These are phyloP conservation scores for Theonella swinhoei DNA, from an alignment of 37 sponge, comb jelly and placozoan genomes.

Conservation along the genomic window DNA sequence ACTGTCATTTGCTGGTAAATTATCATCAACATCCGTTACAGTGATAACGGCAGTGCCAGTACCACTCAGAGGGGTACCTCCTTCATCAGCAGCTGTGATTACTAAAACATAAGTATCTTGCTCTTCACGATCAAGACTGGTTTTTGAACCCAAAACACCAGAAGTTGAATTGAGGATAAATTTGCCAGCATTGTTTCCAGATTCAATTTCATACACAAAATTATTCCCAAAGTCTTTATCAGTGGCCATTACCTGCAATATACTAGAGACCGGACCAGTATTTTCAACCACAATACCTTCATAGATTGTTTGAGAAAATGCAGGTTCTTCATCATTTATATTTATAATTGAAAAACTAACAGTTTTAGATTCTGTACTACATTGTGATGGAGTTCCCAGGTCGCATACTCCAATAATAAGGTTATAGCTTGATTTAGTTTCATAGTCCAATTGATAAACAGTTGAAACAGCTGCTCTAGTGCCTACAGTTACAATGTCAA, in stretches of 20 bases:
- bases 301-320: conserved; percentile 26
- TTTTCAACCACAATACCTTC: conserved; percentile 31
- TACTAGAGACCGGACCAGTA: neutral
- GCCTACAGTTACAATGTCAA: conserved; percentile 13
- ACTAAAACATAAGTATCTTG: conserved; percentile 19
- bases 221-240: conserved; percentile 59
- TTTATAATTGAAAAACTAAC: conserved; percentile 45
- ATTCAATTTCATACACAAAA: conserved; percentile 32
- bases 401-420: conserved; percentile 44
- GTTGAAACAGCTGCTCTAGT: neutral
- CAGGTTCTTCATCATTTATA: conserved; percentile 60
- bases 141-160: conserved; percentile 20
- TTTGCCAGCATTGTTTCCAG: conserved; percentile 6
- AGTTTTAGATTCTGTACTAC: neutral
- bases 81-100: conserved; percentile 49
- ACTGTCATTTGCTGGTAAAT: conserved; percentile 49
- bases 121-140: conserved; percentile 30
- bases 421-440: conserved; percentile 9
- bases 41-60: conserved; percentile 33
- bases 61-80: conserved; percentile 28
- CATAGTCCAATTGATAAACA: conserved; percentile 31
- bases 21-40: conserved; percentile 59
- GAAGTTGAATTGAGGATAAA: conserved; percentile 28
- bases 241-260: conserved; percentile 33
- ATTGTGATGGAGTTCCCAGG: conserved; percentile 35